A percentile compares a stretch with the other conserved stretches of the same genome.
phyloP scores from a whole-genome alignment of 2,797 vertebrate species.

The Poecile montanus region DNA sequence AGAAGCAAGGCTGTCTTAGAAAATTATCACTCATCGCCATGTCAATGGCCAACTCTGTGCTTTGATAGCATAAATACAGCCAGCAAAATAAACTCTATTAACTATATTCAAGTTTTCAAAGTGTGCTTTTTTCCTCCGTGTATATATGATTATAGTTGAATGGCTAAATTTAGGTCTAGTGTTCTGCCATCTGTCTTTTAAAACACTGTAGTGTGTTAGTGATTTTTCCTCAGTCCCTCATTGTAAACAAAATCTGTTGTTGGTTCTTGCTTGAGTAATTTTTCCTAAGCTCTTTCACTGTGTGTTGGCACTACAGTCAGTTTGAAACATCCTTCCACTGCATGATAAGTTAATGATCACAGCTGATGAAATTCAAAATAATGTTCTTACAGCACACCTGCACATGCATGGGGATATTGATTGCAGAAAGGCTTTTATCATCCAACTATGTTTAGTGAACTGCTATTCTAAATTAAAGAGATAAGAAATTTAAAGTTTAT shows the following conservation, averaged over 20 bases:
- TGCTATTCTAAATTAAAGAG: neutral
- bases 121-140: neutral
- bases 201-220: neutral
- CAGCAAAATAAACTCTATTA: neutral
- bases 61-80: neutral
- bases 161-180: neutral
- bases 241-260: constrained; percentile 60
- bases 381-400: constrained; percentile 9
- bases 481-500: neutral
- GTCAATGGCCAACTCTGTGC: neutral
- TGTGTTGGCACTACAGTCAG: constrained; percentile 4
- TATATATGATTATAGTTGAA: neutral
- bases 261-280: constrained; percentile 38
- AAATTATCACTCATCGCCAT: neutral
- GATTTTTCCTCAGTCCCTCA: neutral
- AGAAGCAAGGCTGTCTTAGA: neutral
- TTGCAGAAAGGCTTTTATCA: neutral
- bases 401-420: neutral
- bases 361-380: neutral
- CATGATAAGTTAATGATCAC: constrained; percentile 23
- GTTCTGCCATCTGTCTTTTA: constrained; percentile 54
- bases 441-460: neutral
- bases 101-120: neutral
- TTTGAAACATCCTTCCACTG: neutral
- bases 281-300: constrained; percentile 9